These are phyloP conservation scores for Drosophila pallidifrons DNA, from an alignment of 1,140 invertebrate genomes.

Conservation along the genomic window DNA sequence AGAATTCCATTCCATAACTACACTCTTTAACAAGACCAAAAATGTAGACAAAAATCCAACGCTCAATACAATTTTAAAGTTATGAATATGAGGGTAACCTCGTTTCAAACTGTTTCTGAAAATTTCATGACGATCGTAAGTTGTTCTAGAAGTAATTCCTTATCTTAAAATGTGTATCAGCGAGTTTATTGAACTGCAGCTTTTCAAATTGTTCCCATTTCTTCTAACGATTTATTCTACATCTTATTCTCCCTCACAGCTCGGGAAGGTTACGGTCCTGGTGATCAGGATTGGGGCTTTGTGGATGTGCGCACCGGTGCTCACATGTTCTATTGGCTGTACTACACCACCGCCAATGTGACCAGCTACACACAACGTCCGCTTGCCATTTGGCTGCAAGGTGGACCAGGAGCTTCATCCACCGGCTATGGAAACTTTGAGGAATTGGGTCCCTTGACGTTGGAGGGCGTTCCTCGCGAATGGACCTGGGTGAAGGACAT, in stretches of 20 bases:
- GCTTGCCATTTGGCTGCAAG: slow-evolving; percentile 92
- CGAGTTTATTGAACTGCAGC: no score
- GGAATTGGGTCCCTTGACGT: slow-evolving; percentile 90
- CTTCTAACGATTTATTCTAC: not conserved
- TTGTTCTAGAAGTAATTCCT: no score
- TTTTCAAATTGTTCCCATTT: not conserved
- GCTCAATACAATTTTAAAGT: no score
- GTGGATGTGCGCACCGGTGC: slow-evolving; percentile 89
- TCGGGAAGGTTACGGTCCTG: slow-evolving; percentile 86
- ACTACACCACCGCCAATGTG: slow-evolving; percentile 89
- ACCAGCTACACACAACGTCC: slow-evolving; percentile 88
- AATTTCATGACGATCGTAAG: no score
- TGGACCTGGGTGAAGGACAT: slow-evolving; percentile 92
- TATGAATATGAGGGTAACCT: no score
- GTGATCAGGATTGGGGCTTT: slow-evolving; percentile 90
- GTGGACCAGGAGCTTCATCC: slow-evolving; percentile 91
- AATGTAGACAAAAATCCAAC: no score
- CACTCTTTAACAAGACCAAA: no score
- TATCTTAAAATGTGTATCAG: no score
- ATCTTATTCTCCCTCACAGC: slow-evolving; percentile 23
- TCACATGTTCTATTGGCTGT: slow-evolving; percentile 94
- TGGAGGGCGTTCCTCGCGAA: slow-evolving; percentile 88
- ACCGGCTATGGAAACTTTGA: slow-evolving; percentile 93
- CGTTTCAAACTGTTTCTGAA: no score
- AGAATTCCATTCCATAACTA: no score